A percentile compares a stretch with the other conserved stretches of the same genome.
phyloP scores from a whole-genome alignment of 2,797 vertebrate genomes.

The Agapornis canus region DNA sequence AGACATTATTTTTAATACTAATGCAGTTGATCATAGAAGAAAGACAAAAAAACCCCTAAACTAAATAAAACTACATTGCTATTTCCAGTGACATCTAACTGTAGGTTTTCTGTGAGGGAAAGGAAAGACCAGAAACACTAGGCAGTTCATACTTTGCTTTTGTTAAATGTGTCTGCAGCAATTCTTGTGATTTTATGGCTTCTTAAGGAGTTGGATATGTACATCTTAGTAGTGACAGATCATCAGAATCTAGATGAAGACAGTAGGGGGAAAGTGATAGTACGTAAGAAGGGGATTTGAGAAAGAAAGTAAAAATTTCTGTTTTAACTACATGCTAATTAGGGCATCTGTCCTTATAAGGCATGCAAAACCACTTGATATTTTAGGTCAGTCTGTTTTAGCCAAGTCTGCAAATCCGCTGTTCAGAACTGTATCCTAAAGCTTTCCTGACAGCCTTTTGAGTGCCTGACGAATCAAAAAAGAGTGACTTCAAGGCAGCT shows the following conservation, averaged over 20 bases:
- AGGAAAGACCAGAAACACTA: neutral
- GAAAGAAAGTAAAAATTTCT: neutral
- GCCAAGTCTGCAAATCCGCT: neutral
- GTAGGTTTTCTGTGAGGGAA: neutral
- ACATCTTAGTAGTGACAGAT: neutral
- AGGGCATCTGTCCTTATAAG: neutral
- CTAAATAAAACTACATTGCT: neutral
- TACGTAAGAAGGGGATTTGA: neutral
- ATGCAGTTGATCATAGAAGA: neutral
- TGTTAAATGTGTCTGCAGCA: neutral
- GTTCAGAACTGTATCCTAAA: neutral
- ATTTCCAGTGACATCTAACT: neutral
- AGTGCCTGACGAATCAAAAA: neutral
- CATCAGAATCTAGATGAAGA: neutral
- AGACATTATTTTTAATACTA: neutral
- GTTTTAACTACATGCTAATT: neutral
- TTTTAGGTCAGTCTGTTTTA: neutral
- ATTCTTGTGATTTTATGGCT: neutral
- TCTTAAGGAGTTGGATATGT: neutral
- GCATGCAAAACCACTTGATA: neutral
- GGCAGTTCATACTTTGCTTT: neutral
- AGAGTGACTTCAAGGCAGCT: neutral
- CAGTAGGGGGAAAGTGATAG: neutral
- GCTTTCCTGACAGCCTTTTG: neutral
- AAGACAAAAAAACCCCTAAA: neutral